These are phyloP conservation scores for Catharus minimus DNA, from an alignment of 2,113 vertebrate species.

Conservation along the genomic window DNA sequence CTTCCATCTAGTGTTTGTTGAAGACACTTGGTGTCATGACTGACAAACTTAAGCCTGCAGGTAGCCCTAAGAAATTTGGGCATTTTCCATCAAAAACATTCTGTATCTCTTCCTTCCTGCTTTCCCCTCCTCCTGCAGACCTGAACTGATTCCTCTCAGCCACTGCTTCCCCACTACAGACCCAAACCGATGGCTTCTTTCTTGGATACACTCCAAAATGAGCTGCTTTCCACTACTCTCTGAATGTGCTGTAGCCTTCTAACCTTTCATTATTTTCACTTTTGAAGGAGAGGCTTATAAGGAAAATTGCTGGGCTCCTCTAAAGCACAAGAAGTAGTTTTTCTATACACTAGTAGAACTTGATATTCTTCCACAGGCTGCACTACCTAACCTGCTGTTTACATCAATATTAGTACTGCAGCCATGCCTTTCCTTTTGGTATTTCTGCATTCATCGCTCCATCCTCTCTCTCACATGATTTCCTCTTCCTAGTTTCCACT, in stretches of 20 bases:
- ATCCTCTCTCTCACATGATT: background rate
- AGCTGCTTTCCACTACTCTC: background rate
- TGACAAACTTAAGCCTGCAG: background rate
- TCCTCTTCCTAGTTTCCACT: background rate
- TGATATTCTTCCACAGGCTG: background rate
- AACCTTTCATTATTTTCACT: background rate
- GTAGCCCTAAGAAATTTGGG: background rate
- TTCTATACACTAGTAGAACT: background rate
- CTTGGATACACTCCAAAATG: background rate
- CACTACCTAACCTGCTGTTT: background rate
- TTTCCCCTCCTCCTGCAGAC: background rate
- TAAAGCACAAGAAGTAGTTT: background rate
- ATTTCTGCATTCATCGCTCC: background rate
- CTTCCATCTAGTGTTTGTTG: constrained; percentile 52
- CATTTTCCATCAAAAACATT: background rate
- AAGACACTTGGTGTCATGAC: background rate
- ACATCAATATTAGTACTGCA: background rate
- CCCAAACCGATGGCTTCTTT: background rate
- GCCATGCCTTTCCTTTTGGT: rapidly evolving
- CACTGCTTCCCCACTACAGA: rapidly evolving
- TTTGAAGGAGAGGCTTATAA: background rate
- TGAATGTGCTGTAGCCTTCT: background rate
- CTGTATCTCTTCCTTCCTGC: background rate
- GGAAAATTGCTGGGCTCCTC: background rate
- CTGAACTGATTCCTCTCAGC: background rate